These are phyloP conservation scores for Pogona vitticeps DNA, from an alignment of 2,113 vertebrate genomes.

Conservation along the genomic window DNA sequence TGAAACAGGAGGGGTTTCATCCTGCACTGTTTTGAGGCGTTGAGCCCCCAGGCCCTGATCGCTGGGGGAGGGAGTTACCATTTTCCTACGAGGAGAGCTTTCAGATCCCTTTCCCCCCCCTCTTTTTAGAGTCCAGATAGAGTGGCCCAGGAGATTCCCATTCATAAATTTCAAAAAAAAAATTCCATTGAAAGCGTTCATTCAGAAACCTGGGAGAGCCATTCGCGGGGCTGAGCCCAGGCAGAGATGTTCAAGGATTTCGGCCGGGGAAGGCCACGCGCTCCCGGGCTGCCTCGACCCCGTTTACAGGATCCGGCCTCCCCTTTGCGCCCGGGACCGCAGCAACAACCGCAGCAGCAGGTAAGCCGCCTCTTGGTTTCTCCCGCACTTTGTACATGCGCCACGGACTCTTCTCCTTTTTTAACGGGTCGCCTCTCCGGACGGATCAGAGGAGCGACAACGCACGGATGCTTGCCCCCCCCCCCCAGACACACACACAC, in stretches of 20 bases:
- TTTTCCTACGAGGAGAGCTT: too few species aligned
- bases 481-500: too few species aligned
- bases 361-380: neutral
- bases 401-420: neutral
- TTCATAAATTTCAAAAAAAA: slow-evolving; percentile 36
- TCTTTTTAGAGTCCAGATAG: neutral
- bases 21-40: too few species aligned
- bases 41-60: too few species aligned
- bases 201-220: neutral
- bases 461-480: neutral
- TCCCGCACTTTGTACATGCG: neutral
- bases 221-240: neutral
- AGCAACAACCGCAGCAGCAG: neutral
- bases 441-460: neutral
- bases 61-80: too few species aligned
- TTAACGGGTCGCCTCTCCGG: too few species aligned
- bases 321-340: neutral
- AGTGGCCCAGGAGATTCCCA: slow-evolving; percentile 19
- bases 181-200: neutral
- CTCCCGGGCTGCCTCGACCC: neutral
- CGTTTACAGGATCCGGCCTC: neutral
- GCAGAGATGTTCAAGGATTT: slow-evolving; percentile 25
- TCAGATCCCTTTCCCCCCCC: rapidly evolving
- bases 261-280: neutral
- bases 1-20: too few species aligned